These are phyloP conservation scores for Bilobella aurantiaca DNA, from an alignment of 1,140 invertebrate genomes.

Conservation along the genomic window DNA sequence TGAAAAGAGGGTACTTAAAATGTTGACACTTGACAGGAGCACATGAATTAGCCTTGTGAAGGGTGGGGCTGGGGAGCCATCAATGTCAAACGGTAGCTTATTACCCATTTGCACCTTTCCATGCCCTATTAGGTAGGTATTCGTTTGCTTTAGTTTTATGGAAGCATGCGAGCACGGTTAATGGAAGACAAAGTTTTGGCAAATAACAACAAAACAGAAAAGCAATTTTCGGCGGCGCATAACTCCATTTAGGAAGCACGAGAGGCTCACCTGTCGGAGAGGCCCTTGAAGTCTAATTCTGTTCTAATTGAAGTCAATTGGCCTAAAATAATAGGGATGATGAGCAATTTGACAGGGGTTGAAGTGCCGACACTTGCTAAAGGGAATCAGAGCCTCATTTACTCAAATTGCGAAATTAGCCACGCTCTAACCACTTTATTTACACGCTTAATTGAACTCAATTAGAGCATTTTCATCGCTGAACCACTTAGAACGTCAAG, in stretches of 20 bases:
- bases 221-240: too few relatives aligned
- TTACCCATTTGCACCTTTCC: not conserved
- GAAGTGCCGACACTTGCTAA: not conserved
- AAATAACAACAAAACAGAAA: not conserved
- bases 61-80: not conserved
- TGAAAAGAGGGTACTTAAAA: too few relatives aligned
- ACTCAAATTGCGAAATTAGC: not conserved
- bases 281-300: not conserved
- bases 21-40: too few relatives aligned
- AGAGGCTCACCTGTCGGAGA: not conserved
- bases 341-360: constrained; percentile 8
- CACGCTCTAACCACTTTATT: constrained; percentile 2
- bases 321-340: constrained; percentile 6
- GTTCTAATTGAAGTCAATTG: not conserved
- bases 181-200: not conserved
- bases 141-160: too few relatives aligned
- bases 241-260: not conserved
- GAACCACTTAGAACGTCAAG: not conserved
- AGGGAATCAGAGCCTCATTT: not conserved
- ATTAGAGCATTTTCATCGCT: not conserved
- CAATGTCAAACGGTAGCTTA: constrained; percentile 1
- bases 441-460: constrained; percentile 8
- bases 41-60: too few relatives aligned
- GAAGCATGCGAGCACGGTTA: not conserved
- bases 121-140: not conserved